Base-by-base conservation (phyloP, 2,888 invertebrate genomes). In the Xanthorhoe spadicearia region DNA sequence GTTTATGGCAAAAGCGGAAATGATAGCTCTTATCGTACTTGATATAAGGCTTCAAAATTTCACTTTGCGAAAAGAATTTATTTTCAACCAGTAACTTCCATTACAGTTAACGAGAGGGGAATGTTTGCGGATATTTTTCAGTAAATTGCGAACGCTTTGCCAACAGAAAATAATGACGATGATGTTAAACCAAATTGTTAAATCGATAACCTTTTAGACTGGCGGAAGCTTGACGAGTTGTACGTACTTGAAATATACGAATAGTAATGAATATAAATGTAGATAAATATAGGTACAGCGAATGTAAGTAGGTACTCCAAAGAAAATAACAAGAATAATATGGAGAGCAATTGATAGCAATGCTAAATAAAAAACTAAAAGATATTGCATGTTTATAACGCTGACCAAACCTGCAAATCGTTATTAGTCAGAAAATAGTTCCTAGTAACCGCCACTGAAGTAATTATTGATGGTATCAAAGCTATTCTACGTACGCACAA, bases 1-100 rank as follows among this genome's bases (percentile, higher is more conserved):
- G 82, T 74, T 73, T 59, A 62, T 66, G 67, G 70, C 62, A 72
- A 66, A 70, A 75, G 67, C 74, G 74, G 71, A 75, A 74, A 74
- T 70, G 66, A 70, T 66, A 61, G 68, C 63, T 73, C 75, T 74
- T 73, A 69, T 66, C 60, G 48, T 32, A 54, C 61, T 60, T 64
- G 61, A 56, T 53, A 61, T 66, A 69, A 68, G 59, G 65, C 64
- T 53, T 57, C 43, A 7, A 59, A 68, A 67, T 58, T 68, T 59
- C 54, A 59, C 57, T 66, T 67, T 35, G 57, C 48, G 62, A 49
- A 61, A 51, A 43, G 60, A 64, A 67, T 66, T 64, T 64, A 15
- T 52, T 58, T 66, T 64, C 64, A 18, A 60, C 55, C 23, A 62
- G 52, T 19, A 38, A 38, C 48, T 18, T 38, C 58, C 62, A 65